Base-by-base conservation (phyloP, 2,797 vertebrate species). In the Crypturellus tataupa region DNA sequence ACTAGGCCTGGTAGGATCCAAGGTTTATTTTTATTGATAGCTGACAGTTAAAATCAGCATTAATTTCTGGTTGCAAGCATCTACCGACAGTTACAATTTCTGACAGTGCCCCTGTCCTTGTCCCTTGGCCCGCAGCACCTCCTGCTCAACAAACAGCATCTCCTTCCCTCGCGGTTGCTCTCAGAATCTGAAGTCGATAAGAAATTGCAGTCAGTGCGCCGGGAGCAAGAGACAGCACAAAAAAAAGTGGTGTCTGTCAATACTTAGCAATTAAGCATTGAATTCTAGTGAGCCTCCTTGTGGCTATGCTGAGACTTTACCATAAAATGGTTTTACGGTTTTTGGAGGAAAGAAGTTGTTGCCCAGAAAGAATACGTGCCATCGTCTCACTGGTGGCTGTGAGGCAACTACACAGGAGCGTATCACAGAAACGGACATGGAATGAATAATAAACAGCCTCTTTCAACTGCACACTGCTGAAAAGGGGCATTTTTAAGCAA, bases 11-110 rank as follows among this genome's bases (percentile, higher is more conserved):
- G 27, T 76, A 79, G 63, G 37, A 72, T 63, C 81, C 77, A 46
- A 79, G 46, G 49, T 72, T 95, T 95, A n/a, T 76, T 91, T 91
- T 83, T 76, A 63, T 70, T 62, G 63, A 78, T 49, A 75, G 14
- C 25, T 55, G 49, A 59, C 58, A 72, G 59, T 65, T 76, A 84
- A 79, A 89, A 94, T 70, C 67, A 72, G 49, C 58, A 31, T 90
- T 78, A 81, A 86, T 88, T 88, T 90, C n/a, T 76, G 24, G 62
- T 35, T 94, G 78, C 58, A 76, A 80, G 72, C n/a, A 60, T 81
- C 81, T 69, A 49, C 49, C 93, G 33, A 4, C 72, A 62, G 49
- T 40, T 75, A 58, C 58, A 9, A 16, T 46, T 68, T 23, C 46
- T 18, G 40, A 9, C 53, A 16, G 53, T 55, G 53, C 29, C 29